Conservation (phyloP, 2,888 invertebrate genomes). For the Chaetoderma sp. region DNA sequence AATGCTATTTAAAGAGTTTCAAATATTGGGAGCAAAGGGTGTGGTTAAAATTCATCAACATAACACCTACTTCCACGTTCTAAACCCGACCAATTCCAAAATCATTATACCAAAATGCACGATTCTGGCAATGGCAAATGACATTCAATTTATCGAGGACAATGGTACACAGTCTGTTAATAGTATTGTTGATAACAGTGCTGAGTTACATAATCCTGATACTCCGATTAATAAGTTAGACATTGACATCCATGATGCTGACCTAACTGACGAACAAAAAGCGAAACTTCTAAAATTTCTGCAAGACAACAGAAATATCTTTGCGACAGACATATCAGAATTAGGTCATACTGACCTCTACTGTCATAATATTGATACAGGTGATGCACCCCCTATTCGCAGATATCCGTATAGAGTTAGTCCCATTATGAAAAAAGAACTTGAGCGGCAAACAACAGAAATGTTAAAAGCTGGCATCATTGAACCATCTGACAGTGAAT, state of each 20-base stretch:
- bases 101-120: no score
- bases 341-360: not conserved
- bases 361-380: not conserved
- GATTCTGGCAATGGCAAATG: no score
- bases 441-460: conserved; percentile 4
- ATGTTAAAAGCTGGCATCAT: conserved; percentile 11
- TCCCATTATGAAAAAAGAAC: not conserved
- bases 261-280: not conserved
- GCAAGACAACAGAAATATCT: conserved; percentile 4
- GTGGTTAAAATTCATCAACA: no score
- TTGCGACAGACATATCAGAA: conserved; percentile 6
- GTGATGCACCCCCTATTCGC: not conserved
- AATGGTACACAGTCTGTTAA: no score
- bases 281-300: not conserved
- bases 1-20: no score
- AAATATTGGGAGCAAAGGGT: no score
- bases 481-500: conserved; percentile 9
- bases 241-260: not conserved
- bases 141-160: no score
- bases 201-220: no score
- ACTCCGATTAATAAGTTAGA: no score
- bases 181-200: no score
- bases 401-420: not conserved
- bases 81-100: no score
- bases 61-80: no score